A percentile compares a stretch with the other conserved stretches of the same genome.
phyloP scores from a whole-genome alignment of 2,888 invertebrate genomes.

The Ophioninae sp. region DNA sequence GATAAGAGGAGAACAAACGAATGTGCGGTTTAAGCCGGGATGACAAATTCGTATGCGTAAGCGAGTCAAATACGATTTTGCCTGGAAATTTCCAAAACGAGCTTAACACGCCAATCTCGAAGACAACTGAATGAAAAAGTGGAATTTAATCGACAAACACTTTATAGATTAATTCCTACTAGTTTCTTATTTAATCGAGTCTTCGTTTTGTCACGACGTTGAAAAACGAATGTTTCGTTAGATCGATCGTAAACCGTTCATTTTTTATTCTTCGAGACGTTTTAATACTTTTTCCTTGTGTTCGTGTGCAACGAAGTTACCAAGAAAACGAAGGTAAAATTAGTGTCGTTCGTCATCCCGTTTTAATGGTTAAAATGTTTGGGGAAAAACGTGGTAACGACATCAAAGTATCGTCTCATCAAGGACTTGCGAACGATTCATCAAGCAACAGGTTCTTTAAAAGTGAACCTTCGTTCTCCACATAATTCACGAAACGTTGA shows the following conservation, averaged over 20 bases:
- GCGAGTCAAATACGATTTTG: constrained; percentile 4
- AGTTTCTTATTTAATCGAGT: neutral
- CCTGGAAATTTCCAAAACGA: constrained; percentile 20
- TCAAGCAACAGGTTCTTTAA: too few species aligned
- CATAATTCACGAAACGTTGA: too few species aligned
- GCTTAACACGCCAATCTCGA: constrained; percentile 1
- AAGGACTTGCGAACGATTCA: too few species aligned
- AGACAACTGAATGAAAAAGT: constrained; percentile 34
- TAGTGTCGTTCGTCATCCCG: neutral
- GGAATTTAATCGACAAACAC: constrained; percentile 8
- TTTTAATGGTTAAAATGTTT: neutral
- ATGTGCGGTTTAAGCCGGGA: constrained; percentile 12
- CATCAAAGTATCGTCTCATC: neutral
- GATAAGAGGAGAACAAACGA: constrained; percentile 28
- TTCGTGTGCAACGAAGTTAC: neutral
- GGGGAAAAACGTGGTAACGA: neutral
- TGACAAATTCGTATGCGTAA: constrained; percentile 31
- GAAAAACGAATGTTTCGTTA: neutral
- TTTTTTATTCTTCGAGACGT: neutral
- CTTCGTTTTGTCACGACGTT: neutral
- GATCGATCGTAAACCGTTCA: neutral
- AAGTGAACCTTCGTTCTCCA: too few species aligned
- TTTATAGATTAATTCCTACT: neutral
- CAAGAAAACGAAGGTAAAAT: neutral
- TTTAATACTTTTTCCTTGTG: neutral